phyloP scores from a whole-genome alignment of 2,888 invertebrate species.

The Neuroscelio doddi region DNA sequence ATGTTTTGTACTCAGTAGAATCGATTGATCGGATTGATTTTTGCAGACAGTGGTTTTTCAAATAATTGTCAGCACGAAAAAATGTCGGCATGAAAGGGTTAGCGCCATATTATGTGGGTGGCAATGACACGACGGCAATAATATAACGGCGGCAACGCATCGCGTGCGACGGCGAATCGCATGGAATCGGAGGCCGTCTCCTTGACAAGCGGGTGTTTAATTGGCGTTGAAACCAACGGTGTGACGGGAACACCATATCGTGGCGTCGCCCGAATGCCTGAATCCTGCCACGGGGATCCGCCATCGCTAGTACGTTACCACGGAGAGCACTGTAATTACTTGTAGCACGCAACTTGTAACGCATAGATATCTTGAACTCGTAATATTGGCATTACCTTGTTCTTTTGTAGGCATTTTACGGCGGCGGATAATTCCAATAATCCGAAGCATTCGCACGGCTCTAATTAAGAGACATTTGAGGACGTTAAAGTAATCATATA shows the following conservation, averaged over 20 bases:
- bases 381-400: slow-evolving; percentile 31
- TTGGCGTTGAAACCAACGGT: slow-evolving; percentile 72
- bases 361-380: slow-evolving; percentile 44
- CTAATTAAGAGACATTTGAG: no score
- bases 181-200: slow-evolving; percentile 64
- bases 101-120: slow-evolving; percentile 53
- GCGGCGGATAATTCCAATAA: neutral
- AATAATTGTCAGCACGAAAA: neutral
- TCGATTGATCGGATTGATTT: no score
- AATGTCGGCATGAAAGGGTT: slow-evolving; percentile 7
- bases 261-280: slow-evolving; percentile 68
- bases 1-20: no score
- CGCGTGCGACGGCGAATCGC: slow-evolving; percentile 70
- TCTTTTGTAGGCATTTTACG: slow-evolving; percentile 6
- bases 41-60: neutral
- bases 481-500: no score
- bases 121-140: slow-evolving; percentile 63
- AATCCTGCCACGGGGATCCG: slow-evolving; percentile 63
- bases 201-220: slow-evolving; percentile 73
- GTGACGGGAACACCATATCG: slow-evolving; percentile 70
- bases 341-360: slow-evolving; percentile 66
- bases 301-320: slow-evolving; percentile 65
- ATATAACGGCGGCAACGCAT: slow-evolving; percentile 64
- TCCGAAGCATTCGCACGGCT: neutral
- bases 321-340: slow-evolving; percentile 69